Conservation (phyloP, 2,113 vertebrate species). For the Mesitornis unicolor region DNA sequence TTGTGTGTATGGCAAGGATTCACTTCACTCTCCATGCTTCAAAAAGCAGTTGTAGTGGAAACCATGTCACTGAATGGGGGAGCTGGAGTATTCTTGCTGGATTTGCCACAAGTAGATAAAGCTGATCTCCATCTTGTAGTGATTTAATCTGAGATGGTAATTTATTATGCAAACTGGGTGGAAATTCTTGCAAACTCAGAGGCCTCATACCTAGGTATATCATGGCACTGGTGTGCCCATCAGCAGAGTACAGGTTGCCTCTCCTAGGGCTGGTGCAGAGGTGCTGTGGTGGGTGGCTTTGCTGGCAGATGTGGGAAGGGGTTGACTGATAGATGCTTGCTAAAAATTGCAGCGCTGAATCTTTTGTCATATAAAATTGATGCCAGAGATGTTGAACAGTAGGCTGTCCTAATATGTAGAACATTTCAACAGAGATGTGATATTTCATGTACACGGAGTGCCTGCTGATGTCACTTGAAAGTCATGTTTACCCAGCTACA, state of each 20-base stretch:
- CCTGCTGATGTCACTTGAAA: neutral
- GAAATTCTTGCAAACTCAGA: fast-evolving
- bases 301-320: neutral
- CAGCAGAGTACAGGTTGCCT: neutral
- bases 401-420: neutral
- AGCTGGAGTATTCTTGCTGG: neutral
- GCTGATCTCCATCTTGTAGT: neutral
- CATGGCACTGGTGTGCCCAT: fast-evolving
- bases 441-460: neutral
- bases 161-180: neutral
- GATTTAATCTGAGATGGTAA: fast-evolving
- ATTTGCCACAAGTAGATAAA: neutral
- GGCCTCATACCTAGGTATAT: neutral
- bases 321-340: neutral
- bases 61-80: neutral
- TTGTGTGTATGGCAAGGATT: neutral
- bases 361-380: neutral
- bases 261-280: neutral
- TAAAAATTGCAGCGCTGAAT: neutral
- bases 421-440: neutral
- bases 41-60: neutral
- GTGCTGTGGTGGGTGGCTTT: neutral
- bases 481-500: neutral
- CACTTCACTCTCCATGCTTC: neutral
- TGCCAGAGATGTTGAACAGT: neutral